A percentile compares a stretch with the other conserved stretches of the same genome.
These are phyloP conservation scores for Fulmarus glacialis DNA, from an alignment of 2,113 vertebrate genomes.

Conservation along the genomic window DNA sequence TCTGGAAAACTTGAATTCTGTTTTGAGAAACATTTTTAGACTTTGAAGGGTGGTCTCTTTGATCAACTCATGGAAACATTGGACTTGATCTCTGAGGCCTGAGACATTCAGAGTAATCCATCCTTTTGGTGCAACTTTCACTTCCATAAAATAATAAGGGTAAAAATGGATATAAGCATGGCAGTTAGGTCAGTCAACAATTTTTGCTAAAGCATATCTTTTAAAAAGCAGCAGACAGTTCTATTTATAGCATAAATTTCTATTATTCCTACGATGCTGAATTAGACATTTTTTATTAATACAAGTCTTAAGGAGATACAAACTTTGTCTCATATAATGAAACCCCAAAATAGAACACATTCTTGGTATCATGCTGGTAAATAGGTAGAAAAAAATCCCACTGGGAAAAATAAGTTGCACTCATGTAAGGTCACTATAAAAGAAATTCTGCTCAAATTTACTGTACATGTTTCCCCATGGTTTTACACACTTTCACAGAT, in stretches of 20 bases:
- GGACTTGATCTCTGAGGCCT: not conserved
- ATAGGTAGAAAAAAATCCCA: not conserved
- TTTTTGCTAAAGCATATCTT: not conserved
- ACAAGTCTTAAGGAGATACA: not conserved
- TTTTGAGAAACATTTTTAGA: not conserved
- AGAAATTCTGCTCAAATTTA: not conserved
- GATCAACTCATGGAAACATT: not conserved
- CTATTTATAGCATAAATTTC: not conserved
- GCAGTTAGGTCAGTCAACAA: not conserved
- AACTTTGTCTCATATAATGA: not conserved
- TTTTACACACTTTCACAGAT: not conserved
- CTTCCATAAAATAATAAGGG: not conserved
- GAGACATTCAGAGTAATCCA: not conserved
- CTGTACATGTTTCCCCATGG: fast-evolving
- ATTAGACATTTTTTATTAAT: not conserved
- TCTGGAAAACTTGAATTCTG: not conserved
- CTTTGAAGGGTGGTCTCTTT: fast-evolving
- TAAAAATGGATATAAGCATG: not conserved
- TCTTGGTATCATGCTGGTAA: not conserved
- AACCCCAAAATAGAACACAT: not conserved
- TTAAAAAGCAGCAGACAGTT: not conserved
- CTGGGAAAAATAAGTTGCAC: not conserved
- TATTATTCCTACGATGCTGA: not conserved
- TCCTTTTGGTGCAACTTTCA: not conserved
- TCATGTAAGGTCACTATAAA: not conserved